phyloP scores from a whole-genome alignment of 2,888 invertebrate genomes.

The Trissoscelio sp. region DNA sequence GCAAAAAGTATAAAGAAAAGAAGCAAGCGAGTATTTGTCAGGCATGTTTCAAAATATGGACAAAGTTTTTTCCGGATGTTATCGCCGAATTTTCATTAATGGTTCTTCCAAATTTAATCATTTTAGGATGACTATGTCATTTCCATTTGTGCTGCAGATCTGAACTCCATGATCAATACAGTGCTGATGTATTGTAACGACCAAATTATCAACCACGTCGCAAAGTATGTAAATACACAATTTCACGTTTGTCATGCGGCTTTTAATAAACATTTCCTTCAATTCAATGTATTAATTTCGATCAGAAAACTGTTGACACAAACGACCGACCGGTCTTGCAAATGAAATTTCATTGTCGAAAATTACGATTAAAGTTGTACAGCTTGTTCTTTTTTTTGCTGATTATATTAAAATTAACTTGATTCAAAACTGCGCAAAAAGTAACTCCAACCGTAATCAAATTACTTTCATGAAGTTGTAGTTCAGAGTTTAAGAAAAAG shows the following conservation, averaged over 20 bases:
- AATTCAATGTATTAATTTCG: neutral
- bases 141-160: slow-evolving; percentile 4
- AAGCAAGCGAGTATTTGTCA: neutral
- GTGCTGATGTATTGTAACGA: slow-evolving; percentile 5
- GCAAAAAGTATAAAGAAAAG: neutral
- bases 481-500: neutral
- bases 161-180: neutral
- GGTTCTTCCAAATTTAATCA: slow-evolving; percentile 45
- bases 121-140: neutral
- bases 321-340: neutral
- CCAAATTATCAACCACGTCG: neutral
- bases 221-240: slow-evolving; percentile 9
- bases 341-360: neutral
- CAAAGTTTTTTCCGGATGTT: neutral
- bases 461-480: neutral
- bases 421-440: neutral
- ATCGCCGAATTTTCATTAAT: slow-evolving; percentile 30
- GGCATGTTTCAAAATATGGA: neutral
- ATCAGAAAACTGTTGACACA: neutral
- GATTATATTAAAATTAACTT: neutral
- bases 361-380: neutral
- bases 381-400: neutral
- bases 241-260: neutral
- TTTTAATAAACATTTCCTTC: neutral
- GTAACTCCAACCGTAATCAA: neutral